These are phyloP conservation scores for Drosophila acutilabella DNA, from an alignment of 2,888 invertebrate species.

Conservation along the genomic window DNA sequence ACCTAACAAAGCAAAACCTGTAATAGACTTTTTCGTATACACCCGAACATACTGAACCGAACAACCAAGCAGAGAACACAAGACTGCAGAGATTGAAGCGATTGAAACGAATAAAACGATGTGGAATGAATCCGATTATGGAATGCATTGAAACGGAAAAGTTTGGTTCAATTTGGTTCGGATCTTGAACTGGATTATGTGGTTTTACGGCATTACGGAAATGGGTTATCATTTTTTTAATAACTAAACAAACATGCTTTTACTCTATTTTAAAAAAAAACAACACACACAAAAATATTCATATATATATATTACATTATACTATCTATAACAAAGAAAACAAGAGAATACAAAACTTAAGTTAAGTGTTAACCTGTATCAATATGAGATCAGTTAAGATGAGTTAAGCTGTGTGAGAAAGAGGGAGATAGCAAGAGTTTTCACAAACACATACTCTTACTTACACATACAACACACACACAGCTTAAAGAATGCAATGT, in stretches of 20 bases:
- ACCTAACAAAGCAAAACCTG: conserved; percentile 20
- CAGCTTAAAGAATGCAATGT: conserved; percentile 44
- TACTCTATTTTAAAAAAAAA: conserved; percentile 42
- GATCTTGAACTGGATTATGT: conserved; percentile 48
- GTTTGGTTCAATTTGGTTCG: conserved; percentile 45
- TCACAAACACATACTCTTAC: conserved; percentile 26
- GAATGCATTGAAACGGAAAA: conserved; percentile 26
- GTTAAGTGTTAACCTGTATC: conserved; percentile 68
- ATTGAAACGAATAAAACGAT: neutral
- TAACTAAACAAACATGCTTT: conserved; percentile 64
- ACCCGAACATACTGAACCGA: conserved; percentile 18
- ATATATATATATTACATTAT: conserved; percentile 15
- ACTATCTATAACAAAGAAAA: conserved; percentile 15
- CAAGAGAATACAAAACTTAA: conserved; percentile 31
- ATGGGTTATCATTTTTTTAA: conserved; percentile 37
- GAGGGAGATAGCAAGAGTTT: conserved; percentile 17
- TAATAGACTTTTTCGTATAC: conserved; percentile 8
- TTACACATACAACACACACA: conserved; percentile 13
- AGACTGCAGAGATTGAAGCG: conserved; percentile 41
- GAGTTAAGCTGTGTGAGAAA: conserved; percentile 43
- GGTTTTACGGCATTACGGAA: conserved; percentile 42
- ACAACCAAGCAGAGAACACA: conserved; percentile 34
- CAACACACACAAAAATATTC: conserved; percentile 21
- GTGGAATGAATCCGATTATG: neutral
- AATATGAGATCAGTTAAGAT: conserved; percentile 37